A percentile compares a stretch with the other conserved stretches of the same genome.
Evolutionary conservation across 2,888 invertebrate genomes (phyloP).

Genomic region (Mesorhabditis sp.): DNA sequence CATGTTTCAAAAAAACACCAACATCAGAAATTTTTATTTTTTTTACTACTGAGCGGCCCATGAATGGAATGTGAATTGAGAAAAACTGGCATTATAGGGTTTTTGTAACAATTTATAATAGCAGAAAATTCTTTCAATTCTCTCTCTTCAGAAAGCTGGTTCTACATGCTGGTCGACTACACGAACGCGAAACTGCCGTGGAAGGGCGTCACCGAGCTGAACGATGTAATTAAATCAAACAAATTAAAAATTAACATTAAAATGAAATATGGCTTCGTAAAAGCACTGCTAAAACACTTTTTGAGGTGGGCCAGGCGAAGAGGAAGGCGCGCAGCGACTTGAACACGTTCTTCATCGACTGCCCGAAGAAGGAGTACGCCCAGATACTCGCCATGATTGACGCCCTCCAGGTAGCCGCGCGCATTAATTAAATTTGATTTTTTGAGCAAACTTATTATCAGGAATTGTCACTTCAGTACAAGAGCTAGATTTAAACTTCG

Average conservation of each 20-base stretch:
- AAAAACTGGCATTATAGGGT: no score
- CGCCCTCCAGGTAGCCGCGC: neutral
- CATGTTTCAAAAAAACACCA: no score
- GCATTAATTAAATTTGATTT: no score
- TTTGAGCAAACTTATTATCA: no score
- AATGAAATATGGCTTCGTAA: neutral
- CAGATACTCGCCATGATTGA: neutral
- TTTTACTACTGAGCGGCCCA: no score
- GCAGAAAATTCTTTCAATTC: no score
- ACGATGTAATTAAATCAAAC: slow-evolving; percentile 14
- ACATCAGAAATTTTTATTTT: no score
- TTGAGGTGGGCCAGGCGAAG: slow-evolving; percentile 26
- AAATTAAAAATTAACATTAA: neutral
- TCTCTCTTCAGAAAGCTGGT: slow-evolving; percentile 14
- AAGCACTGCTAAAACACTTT: neutral
- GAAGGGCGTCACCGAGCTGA: slow-evolving; percentile 43
- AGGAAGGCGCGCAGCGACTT: slow-evolving; percentile 19
- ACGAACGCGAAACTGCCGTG: slow-evolving; percentile 48
- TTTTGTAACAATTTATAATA: no score
- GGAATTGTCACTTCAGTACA: no score
- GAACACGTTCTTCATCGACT: slow-evolving; percentile 21
- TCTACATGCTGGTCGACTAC: slow-evolving; percentile 50
- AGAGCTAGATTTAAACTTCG: no score
- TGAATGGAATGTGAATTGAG: neutral
- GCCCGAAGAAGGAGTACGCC: slow-evolving; percentile 26